phyloP scores from a whole-genome alignment of 2,113 vertebrate species.

The Carlito syrichta region DNA sequence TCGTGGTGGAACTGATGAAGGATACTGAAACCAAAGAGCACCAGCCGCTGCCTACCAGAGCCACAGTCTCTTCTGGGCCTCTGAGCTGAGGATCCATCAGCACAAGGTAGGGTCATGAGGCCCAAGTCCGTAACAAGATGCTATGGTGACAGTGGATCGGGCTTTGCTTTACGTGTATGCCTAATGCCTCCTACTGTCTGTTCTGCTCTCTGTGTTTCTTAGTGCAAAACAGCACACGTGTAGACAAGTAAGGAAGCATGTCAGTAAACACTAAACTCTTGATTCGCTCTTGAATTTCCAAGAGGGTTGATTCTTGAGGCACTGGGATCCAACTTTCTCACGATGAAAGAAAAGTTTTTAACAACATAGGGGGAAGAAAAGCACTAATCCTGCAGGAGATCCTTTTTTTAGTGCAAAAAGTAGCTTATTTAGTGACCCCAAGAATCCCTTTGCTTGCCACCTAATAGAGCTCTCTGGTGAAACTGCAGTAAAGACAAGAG shows the following conservation, averaged over 20 bases:
- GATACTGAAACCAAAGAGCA: conserved; percentile 23
- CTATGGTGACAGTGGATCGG: no score
- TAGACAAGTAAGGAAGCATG: background rate
- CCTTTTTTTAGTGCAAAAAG: background rate
- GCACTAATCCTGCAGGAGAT: background rate
- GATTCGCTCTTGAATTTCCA: background rate
- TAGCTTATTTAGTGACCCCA: background rate
- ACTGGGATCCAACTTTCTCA: background rate
- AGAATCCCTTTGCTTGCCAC: background rate
- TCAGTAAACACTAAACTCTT: background rate
- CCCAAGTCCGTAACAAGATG: background rate
- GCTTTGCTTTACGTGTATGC: background rate
- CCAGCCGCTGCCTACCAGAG: background rate
- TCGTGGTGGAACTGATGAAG: background rate
- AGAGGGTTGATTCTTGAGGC: background rate
- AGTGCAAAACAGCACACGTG: background rate
- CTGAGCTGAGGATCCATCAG: background rate
- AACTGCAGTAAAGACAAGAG: background rate
- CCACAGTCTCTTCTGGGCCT: background rate
- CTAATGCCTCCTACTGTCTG: background rate
- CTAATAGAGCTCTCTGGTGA: background rate
- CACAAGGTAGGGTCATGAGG: conserved; percentile 58
- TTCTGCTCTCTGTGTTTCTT: background rate
- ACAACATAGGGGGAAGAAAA: background rate
- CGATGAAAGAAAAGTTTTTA: background rate